Percentiles rank a stretch among this genome's conserved stretches.
Evolutionary conservation across 2,888 invertebrate species (phyloP).

Genomic region (Dryobotodes eremita): DNA sequence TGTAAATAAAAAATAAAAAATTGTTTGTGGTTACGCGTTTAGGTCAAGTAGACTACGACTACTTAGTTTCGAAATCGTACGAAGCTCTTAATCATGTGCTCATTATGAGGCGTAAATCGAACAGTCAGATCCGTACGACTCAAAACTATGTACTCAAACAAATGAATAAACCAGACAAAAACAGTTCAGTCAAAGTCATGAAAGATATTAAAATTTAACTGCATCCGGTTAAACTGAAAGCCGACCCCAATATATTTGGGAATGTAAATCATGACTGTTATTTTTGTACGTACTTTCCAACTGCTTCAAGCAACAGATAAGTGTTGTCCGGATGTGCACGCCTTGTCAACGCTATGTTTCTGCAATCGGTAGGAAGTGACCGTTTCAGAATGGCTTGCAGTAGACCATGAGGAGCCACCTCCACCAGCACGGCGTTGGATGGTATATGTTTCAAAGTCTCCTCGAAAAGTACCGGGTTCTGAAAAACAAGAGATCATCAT

Average conservation of each 20-base stretch:
- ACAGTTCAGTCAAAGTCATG: too few relatives aligned
- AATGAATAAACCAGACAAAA: too few relatives aligned
- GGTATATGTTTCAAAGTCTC: constrained; percentile 95
- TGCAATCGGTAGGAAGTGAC: constrained; percentile 92
- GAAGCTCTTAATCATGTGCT: not conserved
- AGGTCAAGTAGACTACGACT: not conserved
- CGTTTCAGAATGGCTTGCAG: constrained; percentile 96
- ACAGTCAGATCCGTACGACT: too few relatives aligned
- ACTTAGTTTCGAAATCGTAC: not conserved
- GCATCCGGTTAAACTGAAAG: too few relatives aligned
- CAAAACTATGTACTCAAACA: too few relatives aligned
- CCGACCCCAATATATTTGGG: too few relatives aligned
- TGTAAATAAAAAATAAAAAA: not conserved
- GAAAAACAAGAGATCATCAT: not conserved
- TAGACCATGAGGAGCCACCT: constrained; percentile 97
- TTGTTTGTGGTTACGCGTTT: not conserved
- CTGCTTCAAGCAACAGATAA: constrained; percentile 89
- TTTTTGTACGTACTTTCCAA: constrained; percentile 91
- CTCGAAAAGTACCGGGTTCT: constrained; percentile 94
- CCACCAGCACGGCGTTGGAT: constrained; percentile 94
- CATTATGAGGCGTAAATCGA: not conserved
- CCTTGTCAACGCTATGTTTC: constrained; percentile 94
- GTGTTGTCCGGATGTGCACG: constrained; percentile 92
- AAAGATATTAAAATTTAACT: too few relatives aligned
- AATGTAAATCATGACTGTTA: not conserved